These are phyloP conservation scores for Streptopelia turtur DNA, from an alignment of 2,797 vertebrate species.

Conservation along the genomic window DNA sequence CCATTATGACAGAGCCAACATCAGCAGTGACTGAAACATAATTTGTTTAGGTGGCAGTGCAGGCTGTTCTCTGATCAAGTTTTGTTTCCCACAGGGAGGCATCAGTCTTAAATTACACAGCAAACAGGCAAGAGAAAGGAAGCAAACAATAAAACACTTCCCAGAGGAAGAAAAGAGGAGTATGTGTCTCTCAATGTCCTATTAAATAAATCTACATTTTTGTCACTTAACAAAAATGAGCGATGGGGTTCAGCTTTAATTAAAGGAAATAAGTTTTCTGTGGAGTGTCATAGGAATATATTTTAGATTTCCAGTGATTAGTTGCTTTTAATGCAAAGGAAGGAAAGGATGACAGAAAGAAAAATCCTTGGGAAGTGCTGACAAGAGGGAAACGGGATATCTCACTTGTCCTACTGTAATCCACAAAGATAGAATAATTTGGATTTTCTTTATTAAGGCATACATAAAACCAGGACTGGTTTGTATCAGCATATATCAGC, in stretches of 20 bases:
- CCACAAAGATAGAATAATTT: neutral
- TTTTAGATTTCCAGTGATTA: neutral
- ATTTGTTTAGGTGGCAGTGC: slow-evolving; percentile 79
- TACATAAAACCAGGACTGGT: neutral
- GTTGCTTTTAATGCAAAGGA: neutral
- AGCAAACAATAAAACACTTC: slow-evolving; percentile 72
- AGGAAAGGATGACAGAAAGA: neutral
- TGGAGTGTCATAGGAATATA: neutral
- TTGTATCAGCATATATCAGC: neutral
- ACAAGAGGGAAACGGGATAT: neutral
- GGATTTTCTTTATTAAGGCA: neutral
- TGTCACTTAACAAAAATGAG: neutral
- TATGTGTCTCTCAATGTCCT: neutral
- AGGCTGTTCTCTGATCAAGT: slow-evolving; percentile 79
- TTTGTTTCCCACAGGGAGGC: slow-evolving; percentile 77
- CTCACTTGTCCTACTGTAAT: neutral
- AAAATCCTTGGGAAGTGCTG: neutral
- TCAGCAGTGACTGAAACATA: slow-evolving; percentile 76
- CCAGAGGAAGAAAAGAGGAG: slow-evolving; percentile 52
- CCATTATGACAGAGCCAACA: slow-evolving; percentile 77
- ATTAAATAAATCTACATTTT: slow-evolving; percentile 53
- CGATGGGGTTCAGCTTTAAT: slow-evolving; percentile 22
- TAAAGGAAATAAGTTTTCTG: neutral
- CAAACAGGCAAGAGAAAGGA: slow-evolving; percentile 75
- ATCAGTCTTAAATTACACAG: slow-evolving; percentile 80